Base-by-base conservation (phyloP, 2,113 vertebrate genomes). In the Colinus virginianus region DNA sequence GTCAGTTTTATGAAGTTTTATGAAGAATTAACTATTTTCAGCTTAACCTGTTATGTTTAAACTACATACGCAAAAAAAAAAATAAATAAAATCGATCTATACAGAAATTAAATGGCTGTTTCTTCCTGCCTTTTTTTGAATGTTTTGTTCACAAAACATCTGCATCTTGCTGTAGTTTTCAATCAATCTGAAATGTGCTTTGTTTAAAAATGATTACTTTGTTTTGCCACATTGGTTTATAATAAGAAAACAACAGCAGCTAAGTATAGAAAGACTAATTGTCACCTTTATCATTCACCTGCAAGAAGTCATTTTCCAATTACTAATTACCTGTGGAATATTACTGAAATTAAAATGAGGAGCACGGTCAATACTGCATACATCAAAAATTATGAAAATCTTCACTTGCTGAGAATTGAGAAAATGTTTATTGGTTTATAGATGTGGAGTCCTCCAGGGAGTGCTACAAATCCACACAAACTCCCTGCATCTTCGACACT, bases 401-500 rank as follows among this genome's bases (percentile, higher is more conserved):
- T 83, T 89, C 67, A 62, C 84, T 70, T 69, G 64, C 72, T 40
- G 86, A 81, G 75, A 94, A 90, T 55, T 90, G 90, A 81, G 67
- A 91, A 91, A 94, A 96, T 90, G 95, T 96, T 95, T 94, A 87
- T 96, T 96, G 49, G 55, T 77, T 93, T 96, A 96, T 87, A 96
- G 95, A 92, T 90, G 36, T 22, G 91, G 40, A 83, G 72, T 93
- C 94, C 95, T 96, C 91, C 90, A 95, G 97, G 91, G 96, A 97
- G 83, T 95, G 76, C 95, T 93, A 97, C 93, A 97, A 96, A 97
- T 97, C 87, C 94, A 81, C 88, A 86, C 85, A 97, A 97, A 90
- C 38, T 94, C 84, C 78, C 81, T 83, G 79, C 88, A 90, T 93
- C 78, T 93, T 94, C 10, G 4, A 13, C 80, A 91, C 89, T 92